A percentile compares a stretch with the other conserved stretches of the same genome.
Conservation (phyloP, 2,888 invertebrate species). For the Drosophila yooni region DNA sequence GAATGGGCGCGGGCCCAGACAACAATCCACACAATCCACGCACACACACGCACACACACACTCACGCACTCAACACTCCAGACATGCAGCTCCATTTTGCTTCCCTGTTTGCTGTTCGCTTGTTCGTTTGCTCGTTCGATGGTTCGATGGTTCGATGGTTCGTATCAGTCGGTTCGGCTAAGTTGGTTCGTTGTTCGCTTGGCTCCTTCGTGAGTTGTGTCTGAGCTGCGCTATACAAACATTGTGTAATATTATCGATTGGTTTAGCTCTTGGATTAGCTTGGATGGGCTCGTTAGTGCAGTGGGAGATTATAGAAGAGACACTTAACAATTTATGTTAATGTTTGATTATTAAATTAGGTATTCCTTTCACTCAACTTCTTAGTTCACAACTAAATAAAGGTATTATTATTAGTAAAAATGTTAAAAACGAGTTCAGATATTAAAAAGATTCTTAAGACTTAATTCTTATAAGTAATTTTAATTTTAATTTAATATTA, state of each 20-base stretch:
- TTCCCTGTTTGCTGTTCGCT: slow-evolving; percentile 65
- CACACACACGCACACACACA: slow-evolving; percentile 3
- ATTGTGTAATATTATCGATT: slow-evolving; percentile 38
- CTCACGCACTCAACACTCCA: slow-evolving; percentile 10
- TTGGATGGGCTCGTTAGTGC: not conserved
- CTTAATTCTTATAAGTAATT: not conserved
- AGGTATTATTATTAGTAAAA: not conserved
- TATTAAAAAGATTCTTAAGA: not conserved
- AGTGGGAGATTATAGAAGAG: not conserved
- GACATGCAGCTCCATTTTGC: slow-evolving; percentile 54
- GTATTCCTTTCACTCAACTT: not conserved
- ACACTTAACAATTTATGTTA: not conserved
- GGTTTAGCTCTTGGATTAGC: not conserved
- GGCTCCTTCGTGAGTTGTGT: slow-evolving; percentile 2
- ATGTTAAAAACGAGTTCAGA: not conserved
- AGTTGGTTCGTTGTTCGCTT: slow-evolving; percentile 17
- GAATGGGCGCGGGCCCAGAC: slow-evolving; percentile 83
- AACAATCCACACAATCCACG: slow-evolving; percentile 56
- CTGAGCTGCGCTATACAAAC: slow-evolving; percentile 15
- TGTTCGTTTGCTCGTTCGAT: not conserved
- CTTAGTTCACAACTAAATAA: not conserved
- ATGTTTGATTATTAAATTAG: not conserved
- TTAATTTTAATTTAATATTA: not conserved
- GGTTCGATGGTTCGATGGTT: not conserved
- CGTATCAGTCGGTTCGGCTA: slow-evolving; percentile 6